These are phyloP conservation scores for Hyposoter didymator DNA, from an alignment of 2,888 invertebrate genomes.

Conservation along the genomic window DNA sequence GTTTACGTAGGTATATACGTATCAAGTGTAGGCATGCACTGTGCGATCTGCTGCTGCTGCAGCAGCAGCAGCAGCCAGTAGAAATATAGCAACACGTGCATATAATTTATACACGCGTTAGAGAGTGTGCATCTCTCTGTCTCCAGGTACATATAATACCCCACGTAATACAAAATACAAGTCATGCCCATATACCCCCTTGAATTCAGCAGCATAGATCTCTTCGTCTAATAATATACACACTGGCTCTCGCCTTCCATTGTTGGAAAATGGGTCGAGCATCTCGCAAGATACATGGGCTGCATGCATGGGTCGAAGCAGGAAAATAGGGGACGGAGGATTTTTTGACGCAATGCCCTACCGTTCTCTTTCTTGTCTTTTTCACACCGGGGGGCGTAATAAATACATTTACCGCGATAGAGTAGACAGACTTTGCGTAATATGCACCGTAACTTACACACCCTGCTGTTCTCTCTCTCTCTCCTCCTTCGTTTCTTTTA, in stretches of 20 bases:
- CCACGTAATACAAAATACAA: slow-evolving; percentile 49
- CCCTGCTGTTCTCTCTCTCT: too few relatives aligned
- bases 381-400: slow-evolving; percentile 35
- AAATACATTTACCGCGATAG: too few relatives aligned
- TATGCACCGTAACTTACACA: too few relatives aligned
- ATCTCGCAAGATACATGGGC: slow-evolving; percentile 64
- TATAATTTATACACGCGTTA: slow-evolving; percentile 1
- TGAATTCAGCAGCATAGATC: slow-evolving; percentile 34
- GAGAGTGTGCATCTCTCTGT: slow-evolving; percentile 1
- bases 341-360: background rate
- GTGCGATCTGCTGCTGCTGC: background rate
- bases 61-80: slow-evolving; percentile 2
- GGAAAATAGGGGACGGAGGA: background rate
- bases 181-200: slow-evolving; percentile 46
- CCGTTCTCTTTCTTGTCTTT: slow-evolving; percentile 5
- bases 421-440: slow-evolving; percentile 54
- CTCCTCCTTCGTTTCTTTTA: too few relatives aligned
- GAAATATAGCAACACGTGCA: slow-evolving; percentile 20
- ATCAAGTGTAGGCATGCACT: too few relatives aligned
- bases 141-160: slow-evolving; percentile 51
- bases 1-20: slow-evolving; percentile 5
- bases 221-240: slow-evolving; percentile 60
- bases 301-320: slow-evolving; percentile 4
- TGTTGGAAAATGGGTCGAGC: slow-evolving; percentile 70
- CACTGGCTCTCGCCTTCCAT: slow-evolving; percentile 56